These are phyloP conservation scores for Tolypeutes matacus DNA, from an alignment of 2,797 vertebrate genomes.

Conservation along the genomic window DNA sequence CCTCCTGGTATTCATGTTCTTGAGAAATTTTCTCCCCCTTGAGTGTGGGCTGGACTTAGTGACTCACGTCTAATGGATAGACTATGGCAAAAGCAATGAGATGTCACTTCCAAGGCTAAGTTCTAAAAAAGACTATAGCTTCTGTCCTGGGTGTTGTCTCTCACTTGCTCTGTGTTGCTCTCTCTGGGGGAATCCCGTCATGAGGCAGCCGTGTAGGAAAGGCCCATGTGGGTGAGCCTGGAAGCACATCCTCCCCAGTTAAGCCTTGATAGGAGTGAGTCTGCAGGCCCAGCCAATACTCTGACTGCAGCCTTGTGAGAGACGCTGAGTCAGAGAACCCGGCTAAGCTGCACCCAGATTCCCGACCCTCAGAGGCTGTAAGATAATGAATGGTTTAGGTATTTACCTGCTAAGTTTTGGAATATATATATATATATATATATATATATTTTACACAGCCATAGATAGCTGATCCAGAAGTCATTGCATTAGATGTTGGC, in stretches of 20 bases:
- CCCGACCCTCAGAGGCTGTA: background rate
- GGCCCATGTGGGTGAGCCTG: background rate
- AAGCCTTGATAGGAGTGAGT: background rate
- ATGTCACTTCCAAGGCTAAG: constrained; percentile 26
- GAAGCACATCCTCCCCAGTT: background rate
- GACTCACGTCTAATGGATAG: constrained; percentile 34
- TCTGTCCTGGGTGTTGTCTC: constrained; percentile 24
- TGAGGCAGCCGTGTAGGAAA: background rate
- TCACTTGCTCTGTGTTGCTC: background rate
- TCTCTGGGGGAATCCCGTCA: background rate
- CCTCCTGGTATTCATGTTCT: background rate
- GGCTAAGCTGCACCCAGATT: background rate
- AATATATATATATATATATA: no score
- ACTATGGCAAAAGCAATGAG: background rate
- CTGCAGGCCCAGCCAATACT: background rate
- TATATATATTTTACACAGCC: background rate
- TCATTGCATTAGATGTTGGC: background rate
- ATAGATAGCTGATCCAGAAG: constrained; percentile 12
- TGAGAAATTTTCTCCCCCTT: background rate
- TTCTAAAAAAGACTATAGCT: constrained; percentile 36
- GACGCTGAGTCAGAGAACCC: background rate
- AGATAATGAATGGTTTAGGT: background rate
- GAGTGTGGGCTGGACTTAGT: background rate
- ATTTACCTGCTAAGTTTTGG: background rate
- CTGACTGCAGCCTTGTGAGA: background rate